phyloP scores from a whole-genome alignment of 2,797 vertebrate genomes.

The Fundulus diaphanus region DNA sequence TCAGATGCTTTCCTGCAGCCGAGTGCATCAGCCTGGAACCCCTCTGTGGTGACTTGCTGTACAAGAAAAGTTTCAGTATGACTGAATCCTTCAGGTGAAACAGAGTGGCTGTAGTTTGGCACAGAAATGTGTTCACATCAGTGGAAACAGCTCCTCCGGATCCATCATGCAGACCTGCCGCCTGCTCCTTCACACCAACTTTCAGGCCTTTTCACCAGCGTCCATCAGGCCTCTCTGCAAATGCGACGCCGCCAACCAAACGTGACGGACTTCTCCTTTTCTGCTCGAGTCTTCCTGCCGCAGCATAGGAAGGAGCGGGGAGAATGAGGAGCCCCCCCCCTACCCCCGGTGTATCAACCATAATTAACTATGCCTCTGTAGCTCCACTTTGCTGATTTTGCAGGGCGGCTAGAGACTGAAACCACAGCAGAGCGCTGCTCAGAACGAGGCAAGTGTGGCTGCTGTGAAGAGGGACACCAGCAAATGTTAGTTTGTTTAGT shows the following conservation, averaged over 20 bases:
- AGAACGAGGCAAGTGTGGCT: background rate
- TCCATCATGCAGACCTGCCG: background rate
- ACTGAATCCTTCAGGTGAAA: background rate
- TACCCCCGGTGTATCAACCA: constrained; percentile 40
- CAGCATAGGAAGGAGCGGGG: constrained; percentile 20
- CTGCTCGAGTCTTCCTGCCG: constrained; percentile 21
- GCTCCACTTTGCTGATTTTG: constrained; percentile 58
- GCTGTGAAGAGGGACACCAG: constrained; percentile 8
- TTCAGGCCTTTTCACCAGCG: background rate
- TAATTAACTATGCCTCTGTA: constrained; percentile 63
- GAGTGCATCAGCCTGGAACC: no score
- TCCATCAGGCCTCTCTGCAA: background rate
- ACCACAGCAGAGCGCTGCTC: constrained; percentile 10
- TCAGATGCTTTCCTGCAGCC: background rate
- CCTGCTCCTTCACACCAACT: background rate
- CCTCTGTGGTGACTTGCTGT: no score
- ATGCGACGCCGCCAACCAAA: background rate
- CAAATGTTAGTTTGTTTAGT: background rate
- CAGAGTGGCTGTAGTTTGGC: background rate
- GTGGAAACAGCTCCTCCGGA: no score
- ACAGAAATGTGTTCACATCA: background rate
- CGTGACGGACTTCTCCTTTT: constrained; percentile 15
- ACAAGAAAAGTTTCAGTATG: background rate
- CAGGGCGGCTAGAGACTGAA: constrained; percentile 22
- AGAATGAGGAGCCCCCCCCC: background rate